Evolutionary conservation across 2,113 vertebrate genomes (phyloP), one percentile per base, ranked within the genome.

Genomic region (Chlamydotis undulata): DNA sequence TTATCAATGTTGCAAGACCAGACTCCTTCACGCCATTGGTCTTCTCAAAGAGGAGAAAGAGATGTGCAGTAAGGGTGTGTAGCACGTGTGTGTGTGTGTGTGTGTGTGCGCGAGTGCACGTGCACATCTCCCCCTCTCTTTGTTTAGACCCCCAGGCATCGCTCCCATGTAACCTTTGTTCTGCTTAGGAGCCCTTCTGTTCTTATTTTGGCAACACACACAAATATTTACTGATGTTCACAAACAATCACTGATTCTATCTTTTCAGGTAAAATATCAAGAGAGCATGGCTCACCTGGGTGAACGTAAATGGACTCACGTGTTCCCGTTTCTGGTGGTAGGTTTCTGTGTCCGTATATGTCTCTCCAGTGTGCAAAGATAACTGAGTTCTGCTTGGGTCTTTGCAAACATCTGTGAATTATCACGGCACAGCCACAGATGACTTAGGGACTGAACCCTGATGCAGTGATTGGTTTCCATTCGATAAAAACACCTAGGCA

Each of bases 261-360:
- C 91, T 96, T 98, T 97, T 79, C 96, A 99, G 98, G 97, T 97
- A 96, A 97, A 97, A 43, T 74, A 97, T 76, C 95, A 74, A 94
- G 95, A 97, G 95, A 98, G 65, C 78, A 99, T 99, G 99, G 97
- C 97, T 94, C 97, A 94, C 67, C 91, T 94, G 50, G 97, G 96
- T 96, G 97, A 97, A 96, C 33, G 91, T 24, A 98, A 94, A 91
- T 98, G 98, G 96, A 98, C 94, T 57, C 93, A 98, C 16, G 84
- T 99, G 91, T 98, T 99, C 90, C 98, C 98, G 12, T 97, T 99
- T 43, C 96, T 99, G 86, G 96, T 99, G 98, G 99, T 99, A 98
- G 97, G 99, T 98, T 70, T 93, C 87, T 71, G 19, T 31, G 26
- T 78, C 33, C 1, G 3, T 7, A 41, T 41, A 14, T 4, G 28